phyloP scores from a whole-genome alignment of 92 coral and sea anemone species.

The Meandrina meandrites region DNA sequence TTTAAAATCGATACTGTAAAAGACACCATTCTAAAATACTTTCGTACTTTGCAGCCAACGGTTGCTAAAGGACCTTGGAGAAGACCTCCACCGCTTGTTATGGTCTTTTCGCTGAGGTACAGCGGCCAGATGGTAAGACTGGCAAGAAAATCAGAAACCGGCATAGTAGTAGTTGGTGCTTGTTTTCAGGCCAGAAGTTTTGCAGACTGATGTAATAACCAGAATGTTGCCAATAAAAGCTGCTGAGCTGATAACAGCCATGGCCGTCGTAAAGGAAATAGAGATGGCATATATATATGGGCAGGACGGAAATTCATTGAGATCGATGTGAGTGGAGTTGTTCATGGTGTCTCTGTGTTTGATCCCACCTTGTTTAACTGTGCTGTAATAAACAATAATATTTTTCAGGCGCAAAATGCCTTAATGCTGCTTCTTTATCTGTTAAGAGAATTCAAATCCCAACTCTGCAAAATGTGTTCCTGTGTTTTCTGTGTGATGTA shows the following conservation, averaged over 20 bases:
- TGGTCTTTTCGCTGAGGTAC: background rate
- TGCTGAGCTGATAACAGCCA: conserved; percentile 2
- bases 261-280: background rate
- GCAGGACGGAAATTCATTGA: background rate
- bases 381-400: too few relatives aligned
- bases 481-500: too few relatives aligned
- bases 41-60: background rate
- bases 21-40: background rate
- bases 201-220: background rate
- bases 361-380: too few relatives aligned
- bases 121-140: background rate
- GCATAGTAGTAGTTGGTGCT: conserved; percentile 7
- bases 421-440: too few relatives aligned
- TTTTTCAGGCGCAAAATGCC: too few relatives aligned
- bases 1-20: background rate
- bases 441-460: too few relatives aligned
- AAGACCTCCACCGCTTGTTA: background rate
- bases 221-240: background rate
- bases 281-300: background rate
- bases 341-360: background rate
- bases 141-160: background rate
- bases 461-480: too few relatives aligned
- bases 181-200: background rate
- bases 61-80: background rate
- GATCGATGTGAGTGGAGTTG: background rate